These are phyloP conservation scores for Scaeva pyrastri DNA, from an alignment of 2,888 invertebrate genomes.

Conservation along the genomic window DNA sequence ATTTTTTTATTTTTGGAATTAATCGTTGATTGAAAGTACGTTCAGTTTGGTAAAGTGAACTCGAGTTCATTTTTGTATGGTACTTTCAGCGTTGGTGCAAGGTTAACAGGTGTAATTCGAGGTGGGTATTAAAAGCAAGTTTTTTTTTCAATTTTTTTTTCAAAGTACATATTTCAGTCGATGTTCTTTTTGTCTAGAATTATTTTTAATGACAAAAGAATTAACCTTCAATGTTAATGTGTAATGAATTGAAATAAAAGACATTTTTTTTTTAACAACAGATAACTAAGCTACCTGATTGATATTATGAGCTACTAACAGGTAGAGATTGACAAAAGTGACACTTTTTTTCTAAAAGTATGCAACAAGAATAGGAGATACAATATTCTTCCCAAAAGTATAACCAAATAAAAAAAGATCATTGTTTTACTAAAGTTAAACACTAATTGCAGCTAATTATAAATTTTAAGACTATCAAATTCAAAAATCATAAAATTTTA, in stretches of 20 bases:
- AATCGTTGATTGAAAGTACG: slow-evolving; percentile 13
- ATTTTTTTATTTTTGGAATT: background rate
- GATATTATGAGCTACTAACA: too few relatives aligned
- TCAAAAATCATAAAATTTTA: too few relatives aligned
- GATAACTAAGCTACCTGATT: background rate
- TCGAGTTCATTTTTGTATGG: slow-evolving; percentile 33
- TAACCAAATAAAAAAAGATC: too few relatives aligned
- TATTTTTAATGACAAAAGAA: background rate
- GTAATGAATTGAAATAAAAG: background rate
- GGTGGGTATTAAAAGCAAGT: slow-evolving; percentile 62
- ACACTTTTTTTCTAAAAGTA: too few relatives aligned
- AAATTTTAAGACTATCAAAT: too few relatives aligned
- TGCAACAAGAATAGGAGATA: too few relatives aligned
- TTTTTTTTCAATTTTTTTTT: slow-evolving; percentile 26
- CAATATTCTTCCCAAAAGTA: too few relatives aligned
- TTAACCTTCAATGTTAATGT: background rate
- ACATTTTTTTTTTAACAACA: too few relatives aligned
- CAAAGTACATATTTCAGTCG: background rate
- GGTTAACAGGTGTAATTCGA: slow-evolving; percentile 53
- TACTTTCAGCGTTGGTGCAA: slow-evolving; percentile 39
- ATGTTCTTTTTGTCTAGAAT: background rate
- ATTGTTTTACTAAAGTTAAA: too few relatives aligned
- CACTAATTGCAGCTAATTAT: too few relatives aligned
- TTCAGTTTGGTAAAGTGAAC: slow-evolving; percentile 39
- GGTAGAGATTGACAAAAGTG: too few relatives aligned